Conservation (phyloP, 2,797 vertebrate species). For the Limosa lapponica region DNA sequence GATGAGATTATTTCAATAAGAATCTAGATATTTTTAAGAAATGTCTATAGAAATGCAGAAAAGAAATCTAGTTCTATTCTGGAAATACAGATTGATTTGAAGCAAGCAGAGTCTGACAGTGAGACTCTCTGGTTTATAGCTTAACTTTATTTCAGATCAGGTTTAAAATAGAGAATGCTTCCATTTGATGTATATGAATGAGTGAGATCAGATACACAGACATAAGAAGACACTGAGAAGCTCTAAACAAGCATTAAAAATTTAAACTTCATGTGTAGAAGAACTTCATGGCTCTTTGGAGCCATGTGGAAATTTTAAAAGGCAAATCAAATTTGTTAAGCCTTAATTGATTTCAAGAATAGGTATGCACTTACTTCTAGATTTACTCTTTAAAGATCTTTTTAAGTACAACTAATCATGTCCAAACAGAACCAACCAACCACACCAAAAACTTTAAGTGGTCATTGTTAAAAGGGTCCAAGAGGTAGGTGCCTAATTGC, state of each 20-base stretch:
- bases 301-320: neutral
- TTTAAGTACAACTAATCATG: neutral
- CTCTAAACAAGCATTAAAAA: neutral
- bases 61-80: neutral
- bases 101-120: neutral
- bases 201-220: neutral
- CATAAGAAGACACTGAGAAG: neutral
- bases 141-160: neutral
- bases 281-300: neutral
- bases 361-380: neutral
- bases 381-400: neutral
- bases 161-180: neutral
- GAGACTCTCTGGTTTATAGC: neutral
- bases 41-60: neutral
- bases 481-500: neutral
- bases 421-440: neutral
- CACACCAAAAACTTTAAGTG: neutral
- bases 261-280: neutral
- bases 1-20: neutral
- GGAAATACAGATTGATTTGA: neutral
- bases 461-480: neutral
- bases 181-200: neutral
- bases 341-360: constrained; percentile 6
- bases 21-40: constrained; percentile 16
- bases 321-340: neutral